Conservation (phyloP, 1,140 invertebrate genomes). For the Sipha flava region DNA sequence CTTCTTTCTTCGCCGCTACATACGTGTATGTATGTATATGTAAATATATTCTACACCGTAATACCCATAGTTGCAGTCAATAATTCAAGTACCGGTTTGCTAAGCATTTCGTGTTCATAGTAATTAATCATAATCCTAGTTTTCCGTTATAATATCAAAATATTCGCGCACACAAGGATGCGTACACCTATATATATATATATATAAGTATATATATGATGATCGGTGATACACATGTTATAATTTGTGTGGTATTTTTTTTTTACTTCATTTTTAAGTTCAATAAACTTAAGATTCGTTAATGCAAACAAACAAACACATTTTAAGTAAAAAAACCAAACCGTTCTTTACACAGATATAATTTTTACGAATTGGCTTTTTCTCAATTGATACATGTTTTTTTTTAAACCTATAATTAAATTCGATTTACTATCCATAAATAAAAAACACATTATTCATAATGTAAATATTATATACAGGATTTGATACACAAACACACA, state of each 20-base stretch:
- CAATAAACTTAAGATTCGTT: too few species aligned
- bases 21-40: neutral
- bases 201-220: too few species aligned
- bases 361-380: slow-evolving; percentile 8
- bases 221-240: too few species aligned
- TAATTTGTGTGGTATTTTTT: neutral
- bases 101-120: neutral
- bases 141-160: neutral
- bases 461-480: too few species aligned
- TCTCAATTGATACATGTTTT: neutral
- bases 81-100: neutral
- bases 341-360: neutral
- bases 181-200: neutral
- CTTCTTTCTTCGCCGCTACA: neutral
- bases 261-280: neutral
- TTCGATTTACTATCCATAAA: too few species aligned
- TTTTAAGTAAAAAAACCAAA: slow-evolving; percentile 18
- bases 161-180: neutral
- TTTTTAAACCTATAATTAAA: too few species aligned
- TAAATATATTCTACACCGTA: neutral
- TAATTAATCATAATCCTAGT: neutral
- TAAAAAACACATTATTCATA: too few species aligned
- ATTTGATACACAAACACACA: too few species aligned
- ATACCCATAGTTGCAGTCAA: neutral
- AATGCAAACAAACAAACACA: too few species aligned